Evolutionary conservation across 2,797 vertebrate species (phyloP).

Genomic region (Carduelis carduelis): DNA sequence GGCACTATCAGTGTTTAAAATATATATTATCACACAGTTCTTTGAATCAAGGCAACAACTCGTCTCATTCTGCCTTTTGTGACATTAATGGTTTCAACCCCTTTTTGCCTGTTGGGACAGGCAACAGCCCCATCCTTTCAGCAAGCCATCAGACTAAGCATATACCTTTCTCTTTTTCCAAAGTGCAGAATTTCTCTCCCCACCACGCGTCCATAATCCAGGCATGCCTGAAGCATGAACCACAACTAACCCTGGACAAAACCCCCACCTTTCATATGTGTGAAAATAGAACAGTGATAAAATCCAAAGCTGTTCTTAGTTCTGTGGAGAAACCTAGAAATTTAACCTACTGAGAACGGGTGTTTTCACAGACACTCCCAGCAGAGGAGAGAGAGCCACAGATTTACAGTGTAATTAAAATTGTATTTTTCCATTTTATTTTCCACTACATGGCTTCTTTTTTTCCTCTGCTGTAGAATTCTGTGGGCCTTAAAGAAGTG

Average conservation of each 20-base stretch:
- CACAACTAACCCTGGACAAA: not conserved
- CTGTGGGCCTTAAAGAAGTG: constrained; percentile 20
- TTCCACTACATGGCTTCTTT: not conserved
- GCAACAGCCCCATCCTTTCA: not conserved
- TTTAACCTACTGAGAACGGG: not conserved
- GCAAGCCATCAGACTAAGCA: not conserved
- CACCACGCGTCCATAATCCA: not conserved
- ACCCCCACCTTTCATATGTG: not conserved
- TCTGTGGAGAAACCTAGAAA: not conserved
- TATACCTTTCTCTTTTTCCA: not conserved
- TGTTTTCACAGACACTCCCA: not conserved
- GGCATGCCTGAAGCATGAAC: not conserved
- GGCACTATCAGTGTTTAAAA: not conserved
- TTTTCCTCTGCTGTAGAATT: not conserved
- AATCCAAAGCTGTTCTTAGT: not conserved
- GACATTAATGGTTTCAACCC: not conserved
- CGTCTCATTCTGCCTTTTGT: not conserved
- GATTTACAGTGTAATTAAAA: constrained; percentile 47
- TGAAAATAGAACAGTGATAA: not conserved
- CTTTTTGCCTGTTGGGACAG: not conserved
- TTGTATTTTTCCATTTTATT: not conserved
- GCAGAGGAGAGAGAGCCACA: not conserved
- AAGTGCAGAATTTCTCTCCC: not conserved
- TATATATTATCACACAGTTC: not conserved
- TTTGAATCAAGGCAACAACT: not conserved